phyloP scores from a whole-genome alignment of 2,888 invertebrate genomes.

The Eupithecia insigniata region DNA sequence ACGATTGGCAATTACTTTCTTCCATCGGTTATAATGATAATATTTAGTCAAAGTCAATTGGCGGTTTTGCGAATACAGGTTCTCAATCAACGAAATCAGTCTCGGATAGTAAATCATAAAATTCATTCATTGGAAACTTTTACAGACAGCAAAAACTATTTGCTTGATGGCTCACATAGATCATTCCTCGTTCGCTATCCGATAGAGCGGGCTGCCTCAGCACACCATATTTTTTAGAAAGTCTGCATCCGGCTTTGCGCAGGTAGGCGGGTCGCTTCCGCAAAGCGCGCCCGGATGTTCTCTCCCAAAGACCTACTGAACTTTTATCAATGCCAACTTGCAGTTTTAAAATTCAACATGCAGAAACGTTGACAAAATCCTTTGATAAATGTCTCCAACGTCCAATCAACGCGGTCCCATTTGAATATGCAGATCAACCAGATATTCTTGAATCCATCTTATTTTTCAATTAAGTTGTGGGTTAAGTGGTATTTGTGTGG shows the following conservation, averaged over 20 bases:
- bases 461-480: constrained; percentile 33
- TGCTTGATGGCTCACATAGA: constrained; percentile 34
- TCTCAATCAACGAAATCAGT: constrained; percentile 4
- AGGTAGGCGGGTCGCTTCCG: constrained; percentile 74
- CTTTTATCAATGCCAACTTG: constrained; percentile 47
- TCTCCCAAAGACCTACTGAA: constrained; percentile 65
- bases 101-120: constrained; percentile 1
- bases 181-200: constrained; percentile 33
- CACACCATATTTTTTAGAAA: constrained; percentile 81
- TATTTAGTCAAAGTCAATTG: not conserved
- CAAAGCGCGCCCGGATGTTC: constrained; percentile 70
- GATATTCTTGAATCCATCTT: constrained; percentile 38
- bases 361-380: constrained; percentile 22
- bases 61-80: not conserved
- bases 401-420: constrained; percentile 27
- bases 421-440: constrained; percentile 38
- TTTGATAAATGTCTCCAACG: constrained; percentile 24
- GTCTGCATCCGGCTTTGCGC: constrained; percentile 75
- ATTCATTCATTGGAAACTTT: constrained; percentile 12
- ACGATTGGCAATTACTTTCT: not conserved
- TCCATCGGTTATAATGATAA: not conserved
- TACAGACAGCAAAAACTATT: constrained; percentile 19
- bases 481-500: constrained; percentile 31
- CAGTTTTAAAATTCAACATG: constrained; percentile 33
- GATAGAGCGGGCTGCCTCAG: constrained; percentile 49